These are phyloP conservation scores for Cairina moschata DNA, from an alignment of 2,113 vertebrate species.

Conservation along the genomic window DNA sequence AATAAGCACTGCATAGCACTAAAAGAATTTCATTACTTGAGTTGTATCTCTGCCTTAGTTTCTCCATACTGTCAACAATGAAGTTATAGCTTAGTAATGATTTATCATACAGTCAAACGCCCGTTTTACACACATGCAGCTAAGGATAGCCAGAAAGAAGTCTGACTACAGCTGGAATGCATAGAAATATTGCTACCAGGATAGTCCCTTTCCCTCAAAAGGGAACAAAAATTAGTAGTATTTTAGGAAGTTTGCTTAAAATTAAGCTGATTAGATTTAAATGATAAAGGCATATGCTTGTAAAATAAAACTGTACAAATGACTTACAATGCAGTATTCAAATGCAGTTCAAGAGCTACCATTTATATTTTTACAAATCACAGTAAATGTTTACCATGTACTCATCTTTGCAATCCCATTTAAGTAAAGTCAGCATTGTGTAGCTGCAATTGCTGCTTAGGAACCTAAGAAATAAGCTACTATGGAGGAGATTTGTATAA, in stretches of 20 bases:
- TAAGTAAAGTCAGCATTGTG: neutral
- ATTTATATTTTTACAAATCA: neutral
- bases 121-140: neutral
- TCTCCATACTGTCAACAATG: neutral
- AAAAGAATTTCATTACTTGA: neutral
- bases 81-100: neutral
- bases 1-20: neutral
- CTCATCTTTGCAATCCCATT: neutral
- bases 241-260: neutral
- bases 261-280: neutral
- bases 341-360: neutral
- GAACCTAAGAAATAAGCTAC: neutral
- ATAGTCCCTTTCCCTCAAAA: neutral
- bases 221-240: neutral
- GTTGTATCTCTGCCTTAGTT: neutral
- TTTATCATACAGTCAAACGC: neutral
- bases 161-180: neutral
- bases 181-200: neutral
- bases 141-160: neutral
- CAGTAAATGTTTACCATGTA: neutral
- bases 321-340: neutral
- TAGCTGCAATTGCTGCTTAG: constrained; percentile 4
- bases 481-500: too few species aligned
- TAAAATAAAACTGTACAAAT: neutral
- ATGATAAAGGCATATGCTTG: neutral